phyloP scores from a whole-genome alignment of 2,888 invertebrate species.

The Tridacna crocea region DNA sequence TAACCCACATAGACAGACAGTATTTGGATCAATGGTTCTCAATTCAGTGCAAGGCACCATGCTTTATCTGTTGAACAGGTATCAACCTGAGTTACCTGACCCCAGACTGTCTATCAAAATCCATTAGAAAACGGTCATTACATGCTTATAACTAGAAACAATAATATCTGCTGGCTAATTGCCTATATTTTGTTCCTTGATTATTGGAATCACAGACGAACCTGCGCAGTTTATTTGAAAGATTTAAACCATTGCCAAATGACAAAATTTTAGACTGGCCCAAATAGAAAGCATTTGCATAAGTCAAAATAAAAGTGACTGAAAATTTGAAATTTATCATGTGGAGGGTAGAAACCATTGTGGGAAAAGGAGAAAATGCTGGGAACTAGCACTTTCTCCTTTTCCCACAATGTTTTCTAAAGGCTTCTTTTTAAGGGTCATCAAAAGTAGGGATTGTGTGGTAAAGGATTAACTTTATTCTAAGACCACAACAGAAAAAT shows the following conservation, averaged over 20 bases:
- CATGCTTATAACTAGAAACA: constrained; percentile 15
- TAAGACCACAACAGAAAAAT: too few relatives aligned
- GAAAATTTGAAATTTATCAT: too few relatives aligned
- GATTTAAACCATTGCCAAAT: not conserved
- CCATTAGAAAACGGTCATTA: constrained; percentile 10
- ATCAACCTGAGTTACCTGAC: not conserved
- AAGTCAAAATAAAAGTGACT: too few relatives aligned
- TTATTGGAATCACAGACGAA: not conserved
- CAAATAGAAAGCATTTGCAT: too few relatives aligned
- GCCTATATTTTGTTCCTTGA: constrained; percentile 16
- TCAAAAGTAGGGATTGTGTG: too few relatives aligned
- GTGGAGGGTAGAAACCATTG: not conserved
- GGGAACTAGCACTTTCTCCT: not conserved
- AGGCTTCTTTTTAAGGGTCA: not conserved
- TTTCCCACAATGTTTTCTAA: not conserved
- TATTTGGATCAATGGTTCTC: constrained; percentile 1
- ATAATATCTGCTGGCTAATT: constrained; percentile 8
- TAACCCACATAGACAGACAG: not conserved
- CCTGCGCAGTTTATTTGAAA: not conserved
- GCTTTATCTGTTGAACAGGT: not conserved
- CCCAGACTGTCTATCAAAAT: constrained; percentile 10
- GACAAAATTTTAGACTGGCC: too few relatives aligned
- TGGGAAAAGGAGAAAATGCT: not conserved
- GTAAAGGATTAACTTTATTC: too few relatives aligned
- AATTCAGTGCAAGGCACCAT: not conserved